A percentile compares a stretch with the other conserved stretches of the same genome.
Conservation (phyloP, 2,888 invertebrate genomes). For the Leptinotarsa juncta region DNA sequence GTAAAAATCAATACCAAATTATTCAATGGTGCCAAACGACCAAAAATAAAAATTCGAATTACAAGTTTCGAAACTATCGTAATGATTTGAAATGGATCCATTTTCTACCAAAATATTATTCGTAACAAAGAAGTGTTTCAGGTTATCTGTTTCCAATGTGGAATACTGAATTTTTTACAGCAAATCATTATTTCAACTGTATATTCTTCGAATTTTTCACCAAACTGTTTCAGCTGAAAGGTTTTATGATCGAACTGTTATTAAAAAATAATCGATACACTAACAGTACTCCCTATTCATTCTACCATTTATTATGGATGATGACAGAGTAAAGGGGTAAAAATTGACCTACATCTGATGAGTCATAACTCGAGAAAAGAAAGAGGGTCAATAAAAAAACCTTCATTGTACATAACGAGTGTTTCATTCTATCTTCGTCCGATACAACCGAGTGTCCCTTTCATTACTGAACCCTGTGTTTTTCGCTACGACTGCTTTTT, state of each 20-base stretch:
- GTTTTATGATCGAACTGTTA: constrained; percentile 13
- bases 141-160: too few relatives aligned
- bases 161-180: too few relatives aligned
- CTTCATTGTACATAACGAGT: constrained; percentile 24
- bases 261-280: constrained; percentile 37
- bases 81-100: too few relatives aligned
- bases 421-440: constrained; percentile 32
- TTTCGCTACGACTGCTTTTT: constrained; percentile 29
- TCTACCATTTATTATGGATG: constrained; percentile 45
- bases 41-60: too few relatives aligned
- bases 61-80: too few relatives aligned
- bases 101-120: too few relatives aligned
- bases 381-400: constrained; percentile 50
- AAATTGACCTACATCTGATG: constrained; percentile 58
- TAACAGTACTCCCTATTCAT: constrained; percentile 30
- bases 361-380: constrained; percentile 49
- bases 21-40: too few relatives aligned
- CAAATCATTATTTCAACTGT: too few relatives aligned
- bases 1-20: too few relatives aligned
- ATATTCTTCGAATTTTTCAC: too few relatives aligned
- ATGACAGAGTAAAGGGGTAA: constrained; percentile 54
- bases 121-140: too few relatives aligned
- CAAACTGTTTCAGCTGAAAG: background rate
- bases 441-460: constrained; percentile 14
- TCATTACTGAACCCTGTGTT: constrained; percentile 25